Conservation (phyloP, 2,113 vertebrate genomes). For the Thymallus thymallus region DNA sequence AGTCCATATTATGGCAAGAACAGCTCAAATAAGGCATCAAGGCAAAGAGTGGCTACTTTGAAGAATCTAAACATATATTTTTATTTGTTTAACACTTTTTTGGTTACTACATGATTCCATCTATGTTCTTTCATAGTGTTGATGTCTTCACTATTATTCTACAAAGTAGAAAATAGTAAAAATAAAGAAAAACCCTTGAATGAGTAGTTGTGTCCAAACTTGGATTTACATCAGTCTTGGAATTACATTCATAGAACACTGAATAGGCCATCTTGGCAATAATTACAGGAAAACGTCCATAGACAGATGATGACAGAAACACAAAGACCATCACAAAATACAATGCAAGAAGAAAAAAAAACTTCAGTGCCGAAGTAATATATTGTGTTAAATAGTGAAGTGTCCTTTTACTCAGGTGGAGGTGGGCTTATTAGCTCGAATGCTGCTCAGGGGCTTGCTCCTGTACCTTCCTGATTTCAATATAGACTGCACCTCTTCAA, state of each 20-base stretch:
- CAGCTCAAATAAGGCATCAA: no score
- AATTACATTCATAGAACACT: neutral
- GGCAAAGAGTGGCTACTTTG: no score
- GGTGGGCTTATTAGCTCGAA: constrained; percentile 83
- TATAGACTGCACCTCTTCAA: constrained; percentile 84
- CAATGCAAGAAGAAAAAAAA: neutral
- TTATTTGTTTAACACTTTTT: no score
- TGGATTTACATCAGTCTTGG: neutral
- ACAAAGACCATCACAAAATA: neutral
- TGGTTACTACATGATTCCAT: no score
- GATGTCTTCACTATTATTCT: no score
- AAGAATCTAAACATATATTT: no score
- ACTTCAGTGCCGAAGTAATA: neutral
- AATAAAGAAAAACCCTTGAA: no score
- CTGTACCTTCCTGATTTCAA: constrained; percentile 88
- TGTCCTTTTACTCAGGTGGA: constrained; percentile 70
- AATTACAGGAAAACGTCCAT: neutral
- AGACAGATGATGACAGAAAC: neutral
- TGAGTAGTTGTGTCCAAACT: no score
- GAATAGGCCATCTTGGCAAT: neutral
- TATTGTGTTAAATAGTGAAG: constrained; percentile 15
- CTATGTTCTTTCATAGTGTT: no score
- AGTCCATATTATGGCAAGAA: no score
- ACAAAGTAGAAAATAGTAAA: no score
- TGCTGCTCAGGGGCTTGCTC: constrained; percentile 83